A percentile compares a stretch with the other conserved stretches of the same genome.
These are phyloP conservation scores for Altica lythri DNA, from an alignment of 2,888 invertebrate genomes.

Conservation along the genomic window DNA sequence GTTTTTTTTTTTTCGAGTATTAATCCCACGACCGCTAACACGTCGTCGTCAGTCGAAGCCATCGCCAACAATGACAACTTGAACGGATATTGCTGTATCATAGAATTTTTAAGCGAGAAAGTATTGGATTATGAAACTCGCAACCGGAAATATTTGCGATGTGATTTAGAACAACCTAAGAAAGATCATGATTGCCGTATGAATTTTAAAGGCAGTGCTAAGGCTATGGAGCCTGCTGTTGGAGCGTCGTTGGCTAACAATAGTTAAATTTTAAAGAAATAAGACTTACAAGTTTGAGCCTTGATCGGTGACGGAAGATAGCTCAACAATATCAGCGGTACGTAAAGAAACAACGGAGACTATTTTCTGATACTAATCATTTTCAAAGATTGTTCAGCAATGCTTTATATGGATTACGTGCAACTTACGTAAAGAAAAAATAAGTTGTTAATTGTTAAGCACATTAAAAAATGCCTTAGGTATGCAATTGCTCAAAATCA, in stretches of 20 bases:
- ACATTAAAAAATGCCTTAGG: too few species aligned
- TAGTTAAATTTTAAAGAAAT: slow-evolving; percentile 17
- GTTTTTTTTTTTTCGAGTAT: too few species aligned
- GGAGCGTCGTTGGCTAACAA: slow-evolving; percentile 35
- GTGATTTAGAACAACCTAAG: slow-evolving; percentile 33
- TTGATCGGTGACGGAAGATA: too few species aligned
- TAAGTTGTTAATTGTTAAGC: too few species aligned
- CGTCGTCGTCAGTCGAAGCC: too few species aligned
- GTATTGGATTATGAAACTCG: slow-evolving; percentile 38
- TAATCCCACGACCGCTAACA: too few species aligned
- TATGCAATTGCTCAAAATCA: too few species aligned
- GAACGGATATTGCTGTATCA: slow-evolving; percentile 29
- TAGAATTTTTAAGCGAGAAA: slow-evolving; percentile 39
- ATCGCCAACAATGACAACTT: slow-evolving; percentile 42
- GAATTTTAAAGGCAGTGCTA: slow-evolving; percentile 44
- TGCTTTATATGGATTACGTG: too few species aligned
- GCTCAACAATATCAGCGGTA: not conserved
- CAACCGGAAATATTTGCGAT: slow-evolving; percentile 23
- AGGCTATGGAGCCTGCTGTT: slow-evolving; percentile 44
- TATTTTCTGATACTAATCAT: not conserved
- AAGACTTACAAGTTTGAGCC: not conserved
- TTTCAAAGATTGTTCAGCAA: not conserved
- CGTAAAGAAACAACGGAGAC: not conserved
- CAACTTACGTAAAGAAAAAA: too few species aligned
- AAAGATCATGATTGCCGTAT: slow-evolving; percentile 41